Conservation (phyloP, 2,113 vertebrate species). For the Toxostoma redivivum region DNA sequence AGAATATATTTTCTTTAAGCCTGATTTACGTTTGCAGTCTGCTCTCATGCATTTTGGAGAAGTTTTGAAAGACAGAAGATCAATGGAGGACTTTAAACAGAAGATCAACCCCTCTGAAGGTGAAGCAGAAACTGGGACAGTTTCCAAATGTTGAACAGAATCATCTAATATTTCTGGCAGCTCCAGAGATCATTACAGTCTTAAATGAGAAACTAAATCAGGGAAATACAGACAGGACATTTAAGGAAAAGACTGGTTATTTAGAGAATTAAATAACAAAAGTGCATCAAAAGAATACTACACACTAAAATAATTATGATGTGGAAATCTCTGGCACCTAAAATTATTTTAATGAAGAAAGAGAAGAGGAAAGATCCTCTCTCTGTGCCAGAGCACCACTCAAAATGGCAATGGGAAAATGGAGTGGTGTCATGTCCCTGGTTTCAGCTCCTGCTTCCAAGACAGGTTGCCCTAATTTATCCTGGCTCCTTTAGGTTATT, state of each 20-base stretch:
- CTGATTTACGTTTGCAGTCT: slow-evolving; percentile 34
- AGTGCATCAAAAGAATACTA: slow-evolving; percentile 8
- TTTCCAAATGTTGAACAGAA: slow-evolving; percentile 70
- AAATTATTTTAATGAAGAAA: neutral
- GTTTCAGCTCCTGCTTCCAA: neutral
- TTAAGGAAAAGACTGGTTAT: neutral
- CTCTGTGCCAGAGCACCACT: neutral
- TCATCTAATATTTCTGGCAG: slow-evolving; percentile 54
- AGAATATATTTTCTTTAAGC: slow-evolving; percentile 18
- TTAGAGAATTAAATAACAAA: slow-evolving; percentile 44
- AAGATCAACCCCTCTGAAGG: slow-evolving; percentile 67
- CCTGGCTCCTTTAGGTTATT: neutral
- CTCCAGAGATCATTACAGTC: slow-evolving; percentile 62
- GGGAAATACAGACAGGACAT: slow-evolving; percentile 25
- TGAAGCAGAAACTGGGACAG: slow-evolving; percentile 69
- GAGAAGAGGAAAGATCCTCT: neutral
- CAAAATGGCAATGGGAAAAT: neutral
- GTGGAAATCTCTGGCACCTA: neutral
- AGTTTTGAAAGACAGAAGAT: slow-evolving; percentile 59
- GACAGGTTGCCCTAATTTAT: neutral
- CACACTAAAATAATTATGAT: neutral
- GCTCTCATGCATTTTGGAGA: slow-evolving; percentile 50
- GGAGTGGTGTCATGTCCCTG: neutral
- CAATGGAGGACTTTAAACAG: slow-evolving; percentile 59
- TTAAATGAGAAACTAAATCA: slow-evolving; percentile 43